Evolutionary conservation across 2,797 vertebrate species (phyloP), one percentile per base, ranked within the genome.

Genomic region (Paramormyrops hopkinsi): DNA sequence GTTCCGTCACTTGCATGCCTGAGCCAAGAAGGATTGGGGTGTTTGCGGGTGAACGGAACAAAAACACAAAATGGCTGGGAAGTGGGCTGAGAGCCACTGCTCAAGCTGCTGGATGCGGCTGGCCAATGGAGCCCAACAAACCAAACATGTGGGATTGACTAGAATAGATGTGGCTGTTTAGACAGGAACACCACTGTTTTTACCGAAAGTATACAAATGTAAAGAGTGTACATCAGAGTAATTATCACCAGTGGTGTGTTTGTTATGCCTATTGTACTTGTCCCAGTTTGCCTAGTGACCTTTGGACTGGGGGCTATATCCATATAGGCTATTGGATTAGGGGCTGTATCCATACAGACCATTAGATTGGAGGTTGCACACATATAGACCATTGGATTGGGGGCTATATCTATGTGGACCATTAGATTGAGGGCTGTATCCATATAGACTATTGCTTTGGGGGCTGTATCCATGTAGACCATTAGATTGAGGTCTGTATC

Each of bases 71-170:
- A 76, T 5, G 69, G 69, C 92, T 92, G 89, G 92, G 91, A 93
- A 91, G 89, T 86, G 89, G 25, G 56, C 89, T 86, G 88, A 46
- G 87, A 93, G 2, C 91, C 90, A 89, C 88, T 90, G 90, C 91
- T 90, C 90, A 90, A 93, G 90, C 90, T 92, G 87, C 53, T 90
- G 69, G 89, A 91, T 89, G 92, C 91, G 90, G 48, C 92, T 93
- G 91, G 91, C 89, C 91, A 92, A 25, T 89, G 92, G 89, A 92
- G 88, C 90, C 92, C 92, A 92, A 93, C 91, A 90, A 89, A 89
- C 82, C 88, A 87, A 88, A 89, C 90, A 86, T 90, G 87, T 89
- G 79, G 88, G 65, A 83, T 83, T 79, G 91, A 91, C 91, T 91
- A 33, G n/a, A 73, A 65, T 11, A 92, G 91, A 88, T 90, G 54